phyloP scores from a whole-genome alignment of 1,140 invertebrate genomes.

The Ceratina calcarata region DNA sequence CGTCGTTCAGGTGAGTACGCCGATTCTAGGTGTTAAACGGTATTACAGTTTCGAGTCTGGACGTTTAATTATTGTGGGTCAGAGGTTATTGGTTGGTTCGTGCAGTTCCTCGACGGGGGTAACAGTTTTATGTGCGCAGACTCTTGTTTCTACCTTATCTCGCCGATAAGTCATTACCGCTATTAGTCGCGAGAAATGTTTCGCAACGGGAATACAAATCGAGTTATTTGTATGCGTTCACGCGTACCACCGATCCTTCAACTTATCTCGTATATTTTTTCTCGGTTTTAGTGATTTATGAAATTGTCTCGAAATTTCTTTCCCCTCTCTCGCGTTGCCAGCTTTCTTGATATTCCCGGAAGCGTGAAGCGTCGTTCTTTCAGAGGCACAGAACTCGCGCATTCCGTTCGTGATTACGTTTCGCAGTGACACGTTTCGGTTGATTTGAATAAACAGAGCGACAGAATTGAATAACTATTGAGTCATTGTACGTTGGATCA shows the following conservation, averaged over 20 bases:
- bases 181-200: not conserved
- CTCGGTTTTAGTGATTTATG: too few species aligned
- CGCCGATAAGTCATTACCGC: not conserved
- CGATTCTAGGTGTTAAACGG: slow-evolving; percentile 20
- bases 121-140: slow-evolving; percentile 16
- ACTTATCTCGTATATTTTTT: not conserved
- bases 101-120: not conserved
- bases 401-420: not conserved
- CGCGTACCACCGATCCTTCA: slow-evolving; percentile 3
- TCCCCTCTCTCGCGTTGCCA: too few species aligned
- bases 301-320: too few species aligned
- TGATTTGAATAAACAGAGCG: not conserved
- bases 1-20: slow-evolving; percentile 68
- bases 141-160: slow-evolving; percentile 6
- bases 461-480: not conserved
- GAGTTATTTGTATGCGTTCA: not conserved
- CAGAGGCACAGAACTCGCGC: not conserved
- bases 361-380: not conserved
- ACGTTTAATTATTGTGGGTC: too few species aligned
- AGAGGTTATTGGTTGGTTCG: too few species aligned
- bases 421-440: too few species aligned
- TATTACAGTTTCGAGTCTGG: too few species aligned
- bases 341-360: not conserved
- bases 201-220: not conserved
- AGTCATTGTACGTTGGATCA: not conserved